These are phyloP conservation scores for Anolis sagrei DNA, from an alignment of 2,113 vertebrate genomes.

Conservation along the genomic window DNA sequence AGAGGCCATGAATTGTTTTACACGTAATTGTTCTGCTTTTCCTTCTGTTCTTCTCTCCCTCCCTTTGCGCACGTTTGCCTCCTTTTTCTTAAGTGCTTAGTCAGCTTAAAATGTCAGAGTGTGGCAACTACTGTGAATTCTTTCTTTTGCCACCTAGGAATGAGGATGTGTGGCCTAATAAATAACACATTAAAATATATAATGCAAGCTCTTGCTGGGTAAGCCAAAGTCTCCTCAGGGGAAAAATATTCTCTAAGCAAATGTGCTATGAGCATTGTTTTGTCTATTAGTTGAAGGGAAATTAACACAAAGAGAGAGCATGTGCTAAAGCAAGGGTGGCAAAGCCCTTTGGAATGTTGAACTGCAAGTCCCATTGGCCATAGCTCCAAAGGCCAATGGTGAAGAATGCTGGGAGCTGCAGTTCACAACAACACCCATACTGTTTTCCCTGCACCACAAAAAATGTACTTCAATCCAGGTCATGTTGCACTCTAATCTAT, in stretches of 20 bases:
- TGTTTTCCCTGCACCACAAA: neutral
- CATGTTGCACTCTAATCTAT: neutral
- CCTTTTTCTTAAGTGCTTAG: constrained; percentile 14
- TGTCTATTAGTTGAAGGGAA: neutral
- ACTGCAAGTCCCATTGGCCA: no score
- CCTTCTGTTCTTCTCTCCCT: neutral
- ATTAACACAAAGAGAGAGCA: neutral
- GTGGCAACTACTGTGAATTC: neutral
- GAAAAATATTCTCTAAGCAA: neutral
- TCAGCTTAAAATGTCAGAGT: constrained; percentile 9
- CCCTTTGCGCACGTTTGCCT: neutral
- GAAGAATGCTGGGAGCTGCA: no score
- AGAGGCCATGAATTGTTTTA: neutral
- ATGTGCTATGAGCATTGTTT: neutral
- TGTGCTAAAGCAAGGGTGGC: no score
- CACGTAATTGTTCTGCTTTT: neutral
- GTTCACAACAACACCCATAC: no score
- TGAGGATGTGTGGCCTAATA: neutral
- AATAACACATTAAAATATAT: neutral
- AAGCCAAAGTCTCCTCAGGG: neutral
- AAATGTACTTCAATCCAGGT: neutral
- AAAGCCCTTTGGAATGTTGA: no score
- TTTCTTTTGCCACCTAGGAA: neutral
- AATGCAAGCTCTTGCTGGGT: neutral
- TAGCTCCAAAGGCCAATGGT: no score